Evolutionary conservation across 2,113 vertebrate species (phyloP).

Genomic region (Vireo altiloquus): DNA sequence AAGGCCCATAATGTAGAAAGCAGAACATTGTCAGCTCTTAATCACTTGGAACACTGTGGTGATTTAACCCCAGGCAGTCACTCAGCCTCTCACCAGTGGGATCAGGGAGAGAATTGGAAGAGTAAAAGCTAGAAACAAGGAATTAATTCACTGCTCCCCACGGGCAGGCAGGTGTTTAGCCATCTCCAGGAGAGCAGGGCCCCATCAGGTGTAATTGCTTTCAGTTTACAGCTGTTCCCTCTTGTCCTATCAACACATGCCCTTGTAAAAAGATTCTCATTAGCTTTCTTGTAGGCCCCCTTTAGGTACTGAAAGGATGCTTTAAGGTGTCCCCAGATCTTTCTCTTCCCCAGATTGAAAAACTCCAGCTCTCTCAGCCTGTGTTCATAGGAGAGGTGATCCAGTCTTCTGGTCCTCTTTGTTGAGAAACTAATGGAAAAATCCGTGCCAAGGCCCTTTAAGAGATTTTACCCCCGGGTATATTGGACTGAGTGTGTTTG

Average conservation of each 20-base stretch:
- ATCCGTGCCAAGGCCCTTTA: background rate
- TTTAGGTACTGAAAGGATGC: background rate
- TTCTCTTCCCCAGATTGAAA: background rate
- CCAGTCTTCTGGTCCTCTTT: background rate
- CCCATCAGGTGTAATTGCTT: background rate
- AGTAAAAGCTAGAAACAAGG: background rate
- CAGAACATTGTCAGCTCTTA: background rate
- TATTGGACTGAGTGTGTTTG: background rate
- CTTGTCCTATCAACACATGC: background rate
- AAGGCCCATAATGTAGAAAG: background rate
- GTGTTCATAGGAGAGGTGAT: background rate
- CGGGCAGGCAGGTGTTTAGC: background rate
- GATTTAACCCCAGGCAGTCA: background rate
- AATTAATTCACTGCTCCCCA: background rate
- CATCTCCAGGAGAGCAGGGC: background rate
- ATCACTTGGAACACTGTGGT: background rate
- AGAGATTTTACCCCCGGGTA: background rate
- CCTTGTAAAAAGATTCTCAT: background rate
- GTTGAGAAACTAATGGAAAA: background rate
- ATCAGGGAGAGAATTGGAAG: background rate
- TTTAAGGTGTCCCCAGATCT: background rate
- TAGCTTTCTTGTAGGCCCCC: background rate
- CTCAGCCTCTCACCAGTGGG: no score
- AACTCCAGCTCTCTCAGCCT: background rate
- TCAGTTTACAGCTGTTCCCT: background rate